Evolutionary conservation across 2,797 vertebrate species (phyloP).

Genomic region (Acanthopagrus latus): DNA sequence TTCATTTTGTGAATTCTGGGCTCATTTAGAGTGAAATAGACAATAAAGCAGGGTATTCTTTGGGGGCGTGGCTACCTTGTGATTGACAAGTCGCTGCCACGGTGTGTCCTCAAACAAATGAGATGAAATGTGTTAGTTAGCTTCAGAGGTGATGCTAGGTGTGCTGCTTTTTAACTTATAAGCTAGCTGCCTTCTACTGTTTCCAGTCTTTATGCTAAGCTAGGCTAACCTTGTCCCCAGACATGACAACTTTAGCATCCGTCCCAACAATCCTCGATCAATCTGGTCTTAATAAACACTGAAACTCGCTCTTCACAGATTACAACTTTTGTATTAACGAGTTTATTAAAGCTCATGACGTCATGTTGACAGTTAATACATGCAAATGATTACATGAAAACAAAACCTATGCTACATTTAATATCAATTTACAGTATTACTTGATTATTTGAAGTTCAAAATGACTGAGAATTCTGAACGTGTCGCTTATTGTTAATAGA

Average conservation of each 20-base stretch:
- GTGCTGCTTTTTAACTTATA: not conserved
- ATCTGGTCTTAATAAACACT: not conserved
- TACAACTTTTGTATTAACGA: slow-evolving; percentile 46
- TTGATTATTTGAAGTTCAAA: too few relatives aligned
- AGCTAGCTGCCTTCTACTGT: not conserved
- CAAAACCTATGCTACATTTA: slow-evolving; percentile 41
- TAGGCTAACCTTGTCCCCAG: not conserved
- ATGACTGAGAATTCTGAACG: too few relatives aligned
- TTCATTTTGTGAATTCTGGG: too few relatives aligned
- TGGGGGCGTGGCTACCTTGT: too few relatives aligned
- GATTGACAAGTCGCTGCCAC: too few relatives aligned
- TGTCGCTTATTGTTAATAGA: slow-evolving; percentile 19
- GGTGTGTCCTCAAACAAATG: not conserved
- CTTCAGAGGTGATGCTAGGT: not conserved
- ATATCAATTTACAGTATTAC: slow-evolving; percentile 29
- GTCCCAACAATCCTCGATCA: not conserved
- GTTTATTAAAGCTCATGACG: slow-evolving; percentile 76
- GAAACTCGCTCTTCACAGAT: not conserved
- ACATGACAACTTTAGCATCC: not conserved
- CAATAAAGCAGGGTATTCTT: too few relatives aligned
- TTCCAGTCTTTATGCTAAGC: slow-evolving; percentile 6
- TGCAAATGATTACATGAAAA: slow-evolving; percentile 57
- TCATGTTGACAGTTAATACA: slow-evolving; percentile 60
- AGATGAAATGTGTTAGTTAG: not conserved
- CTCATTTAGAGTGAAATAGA: too few relatives aligned